These are phyloP conservation scores for Uloborus diversus DNA, from an alignment of 1,140 invertebrate species.

Conservation along the genomic window DNA sequence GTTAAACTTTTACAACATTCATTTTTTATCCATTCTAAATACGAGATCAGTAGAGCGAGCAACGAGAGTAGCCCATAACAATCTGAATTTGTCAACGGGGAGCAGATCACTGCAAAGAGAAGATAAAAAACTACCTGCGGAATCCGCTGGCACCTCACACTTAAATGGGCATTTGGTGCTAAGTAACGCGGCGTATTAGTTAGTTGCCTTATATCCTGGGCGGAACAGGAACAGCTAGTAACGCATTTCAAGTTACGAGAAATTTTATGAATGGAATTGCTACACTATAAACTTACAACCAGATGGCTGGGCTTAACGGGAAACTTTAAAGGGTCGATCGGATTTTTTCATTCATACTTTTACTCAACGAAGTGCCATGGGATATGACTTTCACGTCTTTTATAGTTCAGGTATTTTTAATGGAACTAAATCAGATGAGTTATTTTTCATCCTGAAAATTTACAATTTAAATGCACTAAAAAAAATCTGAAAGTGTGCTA, in stretches of 20 bases:
- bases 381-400: no score
- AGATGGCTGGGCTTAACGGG: conserved; percentile 8
- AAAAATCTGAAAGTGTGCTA: no score
- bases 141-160: neutral
- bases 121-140: conserved; percentile 17
- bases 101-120: neutral
- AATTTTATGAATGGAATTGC: conserved; percentile 26
- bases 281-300: neutral
- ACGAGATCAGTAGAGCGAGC: conserved; percentile 14
- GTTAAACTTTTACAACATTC: conserved; percentile 36
- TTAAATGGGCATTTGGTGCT: neutral
- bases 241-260: neutral
- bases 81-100: conserved; percentile 34
- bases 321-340: no score
- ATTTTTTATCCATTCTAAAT: conserved; percentile 6
- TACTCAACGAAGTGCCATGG: no score
- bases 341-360: no score
- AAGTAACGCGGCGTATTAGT: conserved; percentile 1
- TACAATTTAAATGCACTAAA: no score
- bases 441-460: no score
- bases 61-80: conserved; percentile 8
- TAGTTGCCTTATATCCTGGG: conserved; percentile 17
- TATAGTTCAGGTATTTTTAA: no score
- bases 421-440: no score
- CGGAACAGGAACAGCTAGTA: conserved; percentile 29